Conservation (phyloP, 2,888 invertebrate genomes). For the Monochamus alternatus region DNA sequence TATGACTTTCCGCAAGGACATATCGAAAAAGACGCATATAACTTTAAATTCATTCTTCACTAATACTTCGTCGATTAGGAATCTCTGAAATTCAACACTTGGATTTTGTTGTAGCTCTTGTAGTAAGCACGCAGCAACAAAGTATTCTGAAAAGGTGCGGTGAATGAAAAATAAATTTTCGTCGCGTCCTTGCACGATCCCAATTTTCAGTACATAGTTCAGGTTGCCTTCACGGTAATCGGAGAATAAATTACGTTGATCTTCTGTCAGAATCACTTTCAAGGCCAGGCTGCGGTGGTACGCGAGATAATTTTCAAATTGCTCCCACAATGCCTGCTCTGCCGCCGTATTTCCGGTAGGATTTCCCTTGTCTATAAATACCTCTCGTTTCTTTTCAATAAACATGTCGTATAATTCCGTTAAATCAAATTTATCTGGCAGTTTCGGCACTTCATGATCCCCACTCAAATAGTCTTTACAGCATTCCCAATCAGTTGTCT, state of each 20-base stretch:
- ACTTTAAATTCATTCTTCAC: not conserved
- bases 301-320: not conserved
- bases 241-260: too few species aligned
- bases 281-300: not conserved
- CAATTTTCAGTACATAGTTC: not conserved
- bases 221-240: too few species aligned
- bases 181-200: not conserved
- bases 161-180: slow-evolving; percentile 1
- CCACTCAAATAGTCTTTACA: not conserved
- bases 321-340: not conserved
- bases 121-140: too few species aligned
- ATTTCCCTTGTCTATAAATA: too few species aligned
- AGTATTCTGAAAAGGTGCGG: slow-evolving; percentile 9
- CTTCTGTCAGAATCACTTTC: not conserved
- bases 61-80: slow-evolving; percentile 12
- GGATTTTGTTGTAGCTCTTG: not conserved
- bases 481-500: not conserved
- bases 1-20: not conserved
- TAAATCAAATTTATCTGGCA: not conserved
- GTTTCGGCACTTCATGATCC: not conserved
- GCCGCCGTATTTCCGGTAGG: not conserved
- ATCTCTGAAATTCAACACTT: not conserved
- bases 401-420: not conserved
- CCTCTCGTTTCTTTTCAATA: too few species aligned
- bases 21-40: not conserved